Conservation (phyloP, 2,797 vertebrate genomes). For the Xyrichtys novacula region DNA sequence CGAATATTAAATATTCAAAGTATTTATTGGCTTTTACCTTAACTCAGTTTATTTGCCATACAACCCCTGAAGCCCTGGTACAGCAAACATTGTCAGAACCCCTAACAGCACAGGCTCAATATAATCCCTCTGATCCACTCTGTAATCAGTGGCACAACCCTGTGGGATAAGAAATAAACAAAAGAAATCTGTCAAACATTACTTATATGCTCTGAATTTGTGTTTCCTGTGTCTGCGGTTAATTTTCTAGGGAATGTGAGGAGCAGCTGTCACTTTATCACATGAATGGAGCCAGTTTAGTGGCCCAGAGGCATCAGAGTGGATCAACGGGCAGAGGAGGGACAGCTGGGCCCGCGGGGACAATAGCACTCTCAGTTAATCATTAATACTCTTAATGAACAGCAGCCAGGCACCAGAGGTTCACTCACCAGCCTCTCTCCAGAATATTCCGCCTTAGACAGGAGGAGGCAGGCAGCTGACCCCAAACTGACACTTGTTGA, state of each 20-base stretch:
- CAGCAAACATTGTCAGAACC: conserved; percentile 38
- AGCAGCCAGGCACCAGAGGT: conserved; percentile 80
- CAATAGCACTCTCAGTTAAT: conserved; percentile 87
- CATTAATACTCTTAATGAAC: conserved; percentile 88
- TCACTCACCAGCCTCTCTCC: conserved; percentile 72
- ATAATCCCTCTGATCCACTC: conserved; percentile 65
- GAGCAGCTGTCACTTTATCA: conserved; percentile 85
- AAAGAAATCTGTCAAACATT: conserved; percentile 73
- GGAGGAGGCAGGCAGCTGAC: conserved; percentile 69
- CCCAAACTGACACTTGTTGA: conserved; percentile 77
- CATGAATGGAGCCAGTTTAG: conserved; percentile 81
- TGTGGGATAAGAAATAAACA: conserved; percentile 44
- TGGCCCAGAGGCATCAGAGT: conserved; percentile 73
- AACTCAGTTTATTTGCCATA: conserved; percentile 26
- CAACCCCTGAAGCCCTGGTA: conserved; percentile 27
- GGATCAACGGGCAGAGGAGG: conserved; percentile 79
- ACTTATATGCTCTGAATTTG: conserved; percentile 65
- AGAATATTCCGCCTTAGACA: conserved; percentile 71
- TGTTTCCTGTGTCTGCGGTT: conserved; percentile 69
- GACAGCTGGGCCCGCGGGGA: conserved; percentile 83
- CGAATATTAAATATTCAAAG: neutral
- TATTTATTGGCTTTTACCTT: neutral
- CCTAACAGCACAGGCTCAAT: conserved; percentile 27
- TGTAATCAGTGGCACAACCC: conserved; percentile 44
- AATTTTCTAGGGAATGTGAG: conserved; percentile 83